These are phyloP conservation scores for Synergus laeviventris DNA, from an alignment of 2,888 invertebrate genomes.

Conservation along the genomic window DNA sequence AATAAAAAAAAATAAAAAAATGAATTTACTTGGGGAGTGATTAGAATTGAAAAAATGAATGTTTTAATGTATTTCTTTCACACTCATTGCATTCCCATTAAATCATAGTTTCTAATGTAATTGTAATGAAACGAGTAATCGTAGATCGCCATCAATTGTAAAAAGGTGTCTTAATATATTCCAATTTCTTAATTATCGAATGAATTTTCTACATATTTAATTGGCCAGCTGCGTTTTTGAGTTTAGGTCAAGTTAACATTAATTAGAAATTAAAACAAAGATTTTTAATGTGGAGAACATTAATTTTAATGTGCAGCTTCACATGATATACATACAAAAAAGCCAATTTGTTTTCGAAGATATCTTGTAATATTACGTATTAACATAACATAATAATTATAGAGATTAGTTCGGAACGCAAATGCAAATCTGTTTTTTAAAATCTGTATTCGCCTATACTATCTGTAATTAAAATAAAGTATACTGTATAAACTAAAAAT, in stretches of 20 bases:
- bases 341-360: background rate
- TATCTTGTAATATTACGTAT: background rate
- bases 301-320: background rate
- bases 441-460: constrained; percentile 50
- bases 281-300: background rate
- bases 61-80: constrained; percentile 2
- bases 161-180: background rate
- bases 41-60: constrained; percentile 6
- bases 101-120: constrained; percentile 19
- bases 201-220: background rate
- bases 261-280: background rate
- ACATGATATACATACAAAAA: background rate
- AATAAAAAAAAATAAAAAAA: too few relatives aligned
- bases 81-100: constrained; percentile 37
- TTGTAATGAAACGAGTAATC: constrained; percentile 19
- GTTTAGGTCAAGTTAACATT: background rate
- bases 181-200: background rate
- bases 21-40: background rate
- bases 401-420: constrained; percentile 23
- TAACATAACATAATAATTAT: constrained; percentile 8
- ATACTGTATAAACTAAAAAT: constrained; percentile 40
- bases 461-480: constrained; percentile 50
- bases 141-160: constrained; percentile 12
- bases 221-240: constrained; percentile 7
- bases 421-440: constrained; percentile 48